phyloP scores from a whole-genome alignment of 2,888 invertebrate genomes.

The Yponomeuta malinellus region DNA sequence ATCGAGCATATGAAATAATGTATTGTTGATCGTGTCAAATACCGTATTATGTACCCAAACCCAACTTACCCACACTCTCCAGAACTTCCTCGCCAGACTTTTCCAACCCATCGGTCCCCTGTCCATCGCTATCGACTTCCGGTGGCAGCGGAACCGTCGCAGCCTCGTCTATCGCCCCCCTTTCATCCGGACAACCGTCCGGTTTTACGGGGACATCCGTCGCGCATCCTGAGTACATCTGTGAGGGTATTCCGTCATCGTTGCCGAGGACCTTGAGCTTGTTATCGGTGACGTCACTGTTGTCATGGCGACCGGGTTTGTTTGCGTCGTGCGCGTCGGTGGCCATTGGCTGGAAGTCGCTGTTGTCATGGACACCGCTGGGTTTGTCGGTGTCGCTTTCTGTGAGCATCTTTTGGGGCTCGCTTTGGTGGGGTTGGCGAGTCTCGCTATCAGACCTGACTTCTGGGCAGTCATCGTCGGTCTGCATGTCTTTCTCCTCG shows the following conservation, averaged over 20 bases:
- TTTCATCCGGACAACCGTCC: conserved; percentile 22
- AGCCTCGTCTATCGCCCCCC: conserved; percentile 26
- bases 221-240: neutral
- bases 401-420: conserved; percentile 18
- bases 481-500: conserved; percentile 53
- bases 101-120: conserved; percentile 30
- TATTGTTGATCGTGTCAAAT: too few relatives aligned
- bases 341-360: neutral
- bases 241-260: too few relatives aligned
- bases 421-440: conserved; percentile 16
- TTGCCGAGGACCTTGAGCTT: neutral
- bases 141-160: conserved; percentile 31
- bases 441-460: conserved; percentile 41
- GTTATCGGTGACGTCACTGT: neutral
- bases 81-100: conserved; percentile 22
- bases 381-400: neutral
- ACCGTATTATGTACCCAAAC: neutral
- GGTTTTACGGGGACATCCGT: neutral
- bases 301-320: neutral
- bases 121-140: conserved; percentile 36
- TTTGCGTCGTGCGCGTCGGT: neutral
- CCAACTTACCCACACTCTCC: conserved; percentile 30
- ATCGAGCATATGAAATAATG: too few relatives aligned
- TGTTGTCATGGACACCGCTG: too few relatives aligned
- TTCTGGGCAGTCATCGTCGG: conserved; percentile 44